Base-by-base conservation (phyloP, 1,140 invertebrate species). In the Drosophila littoralis region DNA sequence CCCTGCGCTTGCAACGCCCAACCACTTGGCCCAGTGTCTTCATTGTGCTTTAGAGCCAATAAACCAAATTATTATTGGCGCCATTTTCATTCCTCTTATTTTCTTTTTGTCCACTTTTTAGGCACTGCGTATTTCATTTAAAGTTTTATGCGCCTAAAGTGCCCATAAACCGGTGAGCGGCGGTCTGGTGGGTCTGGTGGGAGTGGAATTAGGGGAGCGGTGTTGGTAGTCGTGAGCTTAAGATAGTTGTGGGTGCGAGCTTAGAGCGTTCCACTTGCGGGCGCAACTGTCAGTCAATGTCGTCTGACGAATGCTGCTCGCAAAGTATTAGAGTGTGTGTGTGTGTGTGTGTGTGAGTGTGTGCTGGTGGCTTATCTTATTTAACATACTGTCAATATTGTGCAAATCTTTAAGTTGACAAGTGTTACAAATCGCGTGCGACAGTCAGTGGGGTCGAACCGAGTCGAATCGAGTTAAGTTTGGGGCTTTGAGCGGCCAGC, bases 11-110 rank as follows among this genome's bases (percentile, higher is more conserved):
- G 67, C 17, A 65, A 76, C 81, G 79, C 83, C 79, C 36, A 32
- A 35, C 40, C 84, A 89, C 80, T 86, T 83, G 70, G 65, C 67
- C 68, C 54, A 63, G 61, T 71, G 77, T 86, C 81, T 82, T 78
- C 86, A 88, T 91, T 90, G 90, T 81, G 81, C 81, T 90, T 91
- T 88, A 84, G 82, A 82, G 90, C 90, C 84, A 88, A 91, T 91
- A 91, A 91, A 91, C 83, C 81, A 91, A 91, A 91, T 91, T 91
- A 91, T 91, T 91, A 91, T 91, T 91, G 90, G 78, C 85, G 90
- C 83, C 81, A 91, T 91, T 85, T 78, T 84, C 81, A 75, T 85
- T 70, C 74, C 42, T 51, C 40, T 69, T 69, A 58, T 66, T 65
- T 50, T 32, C 43, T 33, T 40, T 38, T 17, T 10, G 13, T 45